These are phyloP conservation scores for Cavia porcellus DNA, from an alignment of 2,113 vertebrate species.

Conservation along the genomic window DNA sequence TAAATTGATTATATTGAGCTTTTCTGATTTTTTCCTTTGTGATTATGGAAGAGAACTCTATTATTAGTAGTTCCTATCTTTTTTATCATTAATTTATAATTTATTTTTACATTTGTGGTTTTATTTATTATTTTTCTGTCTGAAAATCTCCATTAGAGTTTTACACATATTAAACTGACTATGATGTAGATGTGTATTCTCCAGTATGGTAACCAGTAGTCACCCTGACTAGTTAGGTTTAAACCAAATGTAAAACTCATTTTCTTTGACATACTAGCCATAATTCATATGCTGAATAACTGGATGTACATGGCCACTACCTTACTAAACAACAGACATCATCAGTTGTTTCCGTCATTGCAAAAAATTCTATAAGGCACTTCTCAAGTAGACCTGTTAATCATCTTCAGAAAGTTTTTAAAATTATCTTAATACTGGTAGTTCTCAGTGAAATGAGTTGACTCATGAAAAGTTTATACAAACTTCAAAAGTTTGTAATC, in stretches of 20 bases:
- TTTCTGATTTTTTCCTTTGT: background rate
- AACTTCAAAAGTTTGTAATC: background rate
- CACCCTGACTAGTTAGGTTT: background rate
- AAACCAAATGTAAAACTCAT: background rate
- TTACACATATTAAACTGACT: background rate
- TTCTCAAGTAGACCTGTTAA: background rate
- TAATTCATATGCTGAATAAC: background rate
- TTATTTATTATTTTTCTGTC: constrained; percentile 30
- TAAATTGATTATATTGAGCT: background rate
- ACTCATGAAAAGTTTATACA: background rate
- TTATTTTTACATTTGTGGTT: constrained; percentile 8
- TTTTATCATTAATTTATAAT: background rate
- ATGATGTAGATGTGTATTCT: background rate
- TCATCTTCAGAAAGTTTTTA: background rate
- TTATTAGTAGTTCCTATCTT: constrained; percentile 5
- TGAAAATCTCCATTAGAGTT: background rate
- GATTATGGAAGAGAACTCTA: background rate
- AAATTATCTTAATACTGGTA: background rate
- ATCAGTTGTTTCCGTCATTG: background rate
- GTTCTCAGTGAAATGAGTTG: constrained; percentile 19
- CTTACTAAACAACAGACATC: background rate
- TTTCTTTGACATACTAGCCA: background rate
- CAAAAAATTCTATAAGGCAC: background rate
- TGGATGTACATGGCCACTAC: background rate
- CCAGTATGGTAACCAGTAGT: background rate